Evolutionary conservation across 2,888 invertebrate species (phyloP), one percentile per base, ranked within the genome.

Genomic region (Alitta virens): DNA sequence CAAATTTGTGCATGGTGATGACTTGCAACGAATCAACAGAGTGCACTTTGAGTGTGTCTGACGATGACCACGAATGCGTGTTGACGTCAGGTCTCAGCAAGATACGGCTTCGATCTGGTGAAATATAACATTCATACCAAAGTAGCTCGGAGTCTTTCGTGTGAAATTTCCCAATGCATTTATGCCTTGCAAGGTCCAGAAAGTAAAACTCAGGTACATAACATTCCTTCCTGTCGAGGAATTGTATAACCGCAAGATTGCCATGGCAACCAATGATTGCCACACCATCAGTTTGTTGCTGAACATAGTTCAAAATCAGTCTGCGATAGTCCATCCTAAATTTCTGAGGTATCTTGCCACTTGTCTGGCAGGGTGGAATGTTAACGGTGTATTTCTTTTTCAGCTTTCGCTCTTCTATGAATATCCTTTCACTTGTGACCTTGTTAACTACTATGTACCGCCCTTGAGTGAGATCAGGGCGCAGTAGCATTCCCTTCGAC

Each of bases 41-140:
- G 59, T 59, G 52, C 18, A 49, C 49, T 2, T 21, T 50, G 38
- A 51, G 26, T 56, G 65, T 68, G 27, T 72, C 70, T 2, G 68
- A 69, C 12, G 70, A 55, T 7, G 65, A 65, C 50, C 71, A 66
- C 24, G 69, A 60, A 7, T 71, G 62, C 7, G 70, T 68, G 27
- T 69, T 64, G 42, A 69, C 67, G 52, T 73, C 74, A 1, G 75
- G 75, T 23, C 74, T 63, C 52, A 75, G 57, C 1, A 72, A 56
- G 18, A 75, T 69, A 7, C 67, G 60, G 9, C 66, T 63, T 25
- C 69, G 71, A 27, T 67, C 69, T 0, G 74, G 74, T 0, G 75
- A 75, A 38, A 75, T 71, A 63, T 75, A 73, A 16, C 72, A 71
- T 64, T 75, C 75, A 27, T 72, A 74, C 74, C 72, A 73, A 14